Evolutionary conservation across 2,113 vertebrate species (phyloP), one percentile per base, ranked within the genome.

Genomic region (Cyprinodon tularosa): DNA sequence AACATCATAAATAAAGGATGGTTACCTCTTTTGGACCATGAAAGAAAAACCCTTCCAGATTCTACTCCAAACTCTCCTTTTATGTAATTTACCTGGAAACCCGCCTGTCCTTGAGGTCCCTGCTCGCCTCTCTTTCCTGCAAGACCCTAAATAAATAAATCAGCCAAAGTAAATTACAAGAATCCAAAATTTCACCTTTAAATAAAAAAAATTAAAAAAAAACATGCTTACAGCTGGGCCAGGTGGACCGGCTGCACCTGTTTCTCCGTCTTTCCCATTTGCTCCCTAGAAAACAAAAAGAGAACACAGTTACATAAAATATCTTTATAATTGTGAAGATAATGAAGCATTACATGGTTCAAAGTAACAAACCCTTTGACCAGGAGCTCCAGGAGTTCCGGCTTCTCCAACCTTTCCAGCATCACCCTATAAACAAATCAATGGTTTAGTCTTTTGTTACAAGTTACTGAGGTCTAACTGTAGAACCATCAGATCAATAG

Each of bases 221-320:
- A 14, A 5, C 67, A 74, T 64, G 92, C 96, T 93, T 94, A 99
- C 98, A 48, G 95, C 90, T 14, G 98, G 98, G 2, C 98, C 98
- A 62, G 96, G 63, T 15, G 96, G 93, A 74, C 98, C 98, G 0
- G 96, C 94, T 40, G 98, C 94, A 0, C 98, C 98, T 81, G 95
- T 94, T 94, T 99, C 98, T 62, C 98, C 98, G 12, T 98, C 96
- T 95, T 99, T 99, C 53, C 98, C 98, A 85, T 98, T 96, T n/a
- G 92, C 81, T 81, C 98, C 98, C 98, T 99, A 85, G 40, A 75
- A 83, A 14, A 85, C 1, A 85, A 9, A 62, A 5, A 0, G 62
- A 22, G 42, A 4, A 38, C 17, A 68, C 3, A 9, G 12, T 59
- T 29, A 13, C 17, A 76, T 4, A 70, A 47, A 64, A n/a, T 1